phyloP scores from a whole-genome alignment of 2,888 invertebrate species.

The Hypolimnas misippus region DNA sequence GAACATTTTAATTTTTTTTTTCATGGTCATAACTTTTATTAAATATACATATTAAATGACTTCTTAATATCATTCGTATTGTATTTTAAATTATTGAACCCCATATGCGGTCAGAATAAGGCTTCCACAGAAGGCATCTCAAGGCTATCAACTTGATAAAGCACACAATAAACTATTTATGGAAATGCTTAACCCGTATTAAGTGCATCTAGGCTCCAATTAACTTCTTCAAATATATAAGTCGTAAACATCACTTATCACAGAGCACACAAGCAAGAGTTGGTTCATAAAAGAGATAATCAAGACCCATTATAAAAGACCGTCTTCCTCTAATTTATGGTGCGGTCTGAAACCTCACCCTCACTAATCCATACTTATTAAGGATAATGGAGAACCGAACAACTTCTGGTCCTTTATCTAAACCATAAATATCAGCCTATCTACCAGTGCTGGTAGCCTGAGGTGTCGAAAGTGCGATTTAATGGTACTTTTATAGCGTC shows the following conservation, averaged over 20 bases:
- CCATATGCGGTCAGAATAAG: slow-evolving; percentile 21
- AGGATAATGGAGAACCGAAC: slow-evolving; percentile 80
- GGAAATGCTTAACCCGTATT: slow-evolving; percentile 42
- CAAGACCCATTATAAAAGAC: slow-evolving; percentile 73
- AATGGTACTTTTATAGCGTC: slow-evolving; percentile 62
- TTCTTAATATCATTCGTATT: not conserved
- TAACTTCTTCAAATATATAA: slow-evolving; percentile 67
- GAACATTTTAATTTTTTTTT: not conserved
- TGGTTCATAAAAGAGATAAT: slow-evolving; percentile 67
- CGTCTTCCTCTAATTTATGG: slow-evolving; percentile 73
- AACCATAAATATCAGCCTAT: slow-evolving; percentile 69
- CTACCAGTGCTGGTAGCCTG: slow-evolving; percentile 59
- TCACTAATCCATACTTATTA: slow-evolving; percentile 81
- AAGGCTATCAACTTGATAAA: slow-evolving; percentile 41
- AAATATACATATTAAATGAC: not conserved
- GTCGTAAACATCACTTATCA: slow-evolving; percentile 73
- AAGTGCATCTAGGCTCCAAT: slow-evolving; percentile 57
- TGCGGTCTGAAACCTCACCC: slow-evolving; percentile 65
- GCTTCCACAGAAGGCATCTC: slow-evolving; percentile 21
- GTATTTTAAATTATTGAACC: slow-evolving; percentile 20
- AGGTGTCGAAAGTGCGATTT: slow-evolving; percentile 72
- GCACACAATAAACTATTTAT: slow-evolving; percentile 49
- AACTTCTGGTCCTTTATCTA: slow-evolving; percentile 78
- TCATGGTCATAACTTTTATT: no score
- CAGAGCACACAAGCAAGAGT: slow-evolving; percentile 61